A percentile compares a stretch with the other conserved stretches of the same genome.
Evolutionary conservation across 2,888 invertebrate species (phyloP).

Genomic region (Rhaphigaster nebulosa): DNA sequence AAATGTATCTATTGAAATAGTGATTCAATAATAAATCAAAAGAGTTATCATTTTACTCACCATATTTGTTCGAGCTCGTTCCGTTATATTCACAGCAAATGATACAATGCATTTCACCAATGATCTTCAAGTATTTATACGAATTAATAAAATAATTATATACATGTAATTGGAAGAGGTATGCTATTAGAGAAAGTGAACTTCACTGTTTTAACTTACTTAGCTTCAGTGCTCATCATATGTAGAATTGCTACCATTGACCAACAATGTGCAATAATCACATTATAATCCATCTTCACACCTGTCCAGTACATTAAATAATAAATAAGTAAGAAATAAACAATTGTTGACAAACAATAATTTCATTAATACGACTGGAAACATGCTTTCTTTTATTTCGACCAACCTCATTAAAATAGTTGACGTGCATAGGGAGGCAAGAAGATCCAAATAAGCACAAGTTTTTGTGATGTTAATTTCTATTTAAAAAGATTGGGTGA

Average conservation of each 20-base stretch:
- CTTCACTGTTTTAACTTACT: neutral
- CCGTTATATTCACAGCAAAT: neutral
- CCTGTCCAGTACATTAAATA: neutral
- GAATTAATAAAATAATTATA: neutral
- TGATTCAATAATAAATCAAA: neutral
- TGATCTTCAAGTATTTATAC: neutral
- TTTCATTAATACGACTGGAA: neutral
- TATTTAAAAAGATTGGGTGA: no score
- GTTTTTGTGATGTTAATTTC: no score
- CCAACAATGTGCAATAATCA: neutral
- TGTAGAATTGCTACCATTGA: neutral
- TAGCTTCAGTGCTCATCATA: neutral
- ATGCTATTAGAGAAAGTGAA: neutral
- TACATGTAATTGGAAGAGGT: neutral
- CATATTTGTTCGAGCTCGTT: neutral
- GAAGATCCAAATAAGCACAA: no score
- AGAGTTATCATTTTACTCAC: neutral
- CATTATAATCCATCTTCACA: neutral
- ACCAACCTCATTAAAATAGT: neutral
- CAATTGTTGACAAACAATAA: neutral
- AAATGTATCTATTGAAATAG: neutral
- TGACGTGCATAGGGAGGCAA: no score
- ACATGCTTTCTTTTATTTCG: neutral
- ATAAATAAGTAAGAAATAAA: neutral
- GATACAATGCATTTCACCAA: neutral